Evolutionary conservation across 2,113 vertebrate species (phyloP).

Genomic region (Ceyx melanurus): DNA sequence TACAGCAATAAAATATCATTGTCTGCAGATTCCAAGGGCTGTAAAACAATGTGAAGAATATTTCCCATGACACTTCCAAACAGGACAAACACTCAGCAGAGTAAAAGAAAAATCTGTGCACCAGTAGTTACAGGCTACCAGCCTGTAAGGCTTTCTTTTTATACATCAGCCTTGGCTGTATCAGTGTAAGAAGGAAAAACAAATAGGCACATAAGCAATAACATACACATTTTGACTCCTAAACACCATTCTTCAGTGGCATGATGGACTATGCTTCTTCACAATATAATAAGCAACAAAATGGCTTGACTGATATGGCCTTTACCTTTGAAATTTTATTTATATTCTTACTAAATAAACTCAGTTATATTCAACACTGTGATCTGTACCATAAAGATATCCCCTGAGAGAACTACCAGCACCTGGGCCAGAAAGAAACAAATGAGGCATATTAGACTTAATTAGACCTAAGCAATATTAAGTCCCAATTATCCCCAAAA

Average conservation of each 20-base stretch:
- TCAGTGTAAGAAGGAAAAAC: neutral
- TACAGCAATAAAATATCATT: neutral
- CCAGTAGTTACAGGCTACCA: neutral
- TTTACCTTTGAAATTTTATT: neutral
- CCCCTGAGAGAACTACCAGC: neutral
- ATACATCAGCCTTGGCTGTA: neutral
- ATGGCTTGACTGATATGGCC: neutral
- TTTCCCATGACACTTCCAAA: neutral
- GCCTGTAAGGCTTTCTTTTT: neutral
- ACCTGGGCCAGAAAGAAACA: neutral
- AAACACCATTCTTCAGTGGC: neutral
- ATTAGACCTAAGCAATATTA: neutral
- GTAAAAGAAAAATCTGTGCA: neutral
- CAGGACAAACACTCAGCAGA: neutral
- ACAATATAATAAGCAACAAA: neutral
- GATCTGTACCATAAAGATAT: neutral
- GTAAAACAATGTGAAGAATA: conserved; percentile 1
- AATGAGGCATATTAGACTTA: neutral
- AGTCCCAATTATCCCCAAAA: neutral
- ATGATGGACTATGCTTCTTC: neutral
- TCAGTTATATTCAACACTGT: neutral
- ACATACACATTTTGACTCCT: neutral
- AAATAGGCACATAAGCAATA: neutral
- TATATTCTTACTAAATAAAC: neutral
- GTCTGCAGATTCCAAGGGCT: neutral